Conservation (phyloP, 2,797 vertebrate genomes). For the Sebastes oblongus region DNA sequence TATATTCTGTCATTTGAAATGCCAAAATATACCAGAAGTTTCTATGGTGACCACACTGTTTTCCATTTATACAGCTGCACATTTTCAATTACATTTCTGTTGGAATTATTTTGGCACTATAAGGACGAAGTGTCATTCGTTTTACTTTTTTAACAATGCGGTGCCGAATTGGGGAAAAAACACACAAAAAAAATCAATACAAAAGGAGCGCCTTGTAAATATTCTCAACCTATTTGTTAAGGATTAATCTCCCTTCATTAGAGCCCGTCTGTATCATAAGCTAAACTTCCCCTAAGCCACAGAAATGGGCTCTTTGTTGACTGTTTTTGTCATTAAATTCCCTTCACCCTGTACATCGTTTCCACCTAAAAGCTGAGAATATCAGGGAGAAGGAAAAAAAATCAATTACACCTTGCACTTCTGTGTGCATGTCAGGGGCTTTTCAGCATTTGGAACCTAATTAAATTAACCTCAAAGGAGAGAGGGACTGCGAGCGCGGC, state of each 20-base stretch:
- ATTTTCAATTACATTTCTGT: slow-evolving; percentile 15
- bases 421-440: slow-evolving; percentile 63
- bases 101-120: slow-evolving; percentile 3
- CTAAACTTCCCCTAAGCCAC: slow-evolving; percentile 67
- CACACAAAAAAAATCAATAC: slow-evolving; percentile 21
- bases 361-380: slow-evolving; percentile 64
- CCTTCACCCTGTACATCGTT: slow-evolving; percentile 55
- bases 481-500: slow-evolving; percentile 58
- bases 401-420: slow-evolving; percentile 78
- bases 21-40: slow-evolving; percentile 2
- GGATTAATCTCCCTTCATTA: slow-evolving; percentile 74
- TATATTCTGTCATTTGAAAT: slow-evolving; percentile 1
- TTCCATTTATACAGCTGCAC: slow-evolving; percentile 16
- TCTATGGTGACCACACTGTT: background rate
- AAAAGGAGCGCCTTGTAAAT: slow-evolving; percentile 51
- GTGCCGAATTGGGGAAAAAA: slow-evolving; percentile 48
- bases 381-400: slow-evolving; percentile 61
- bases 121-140: slow-evolving; percentile 4
- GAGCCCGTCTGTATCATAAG: slow-evolving; percentile 54
- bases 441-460: slow-evolving; percentile 74
- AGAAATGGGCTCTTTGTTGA: slow-evolving; percentile 70
- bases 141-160: slow-evolving; percentile 46
- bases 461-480: slow-evolving; percentile 84
- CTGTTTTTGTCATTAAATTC: slow-evolving; percentile 77
- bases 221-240: slow-evolving; percentile 60